Evolutionary conservation across 2,113 vertebrate genomes (phyloP).

Genomic region (Catharus minimus): DNA sequence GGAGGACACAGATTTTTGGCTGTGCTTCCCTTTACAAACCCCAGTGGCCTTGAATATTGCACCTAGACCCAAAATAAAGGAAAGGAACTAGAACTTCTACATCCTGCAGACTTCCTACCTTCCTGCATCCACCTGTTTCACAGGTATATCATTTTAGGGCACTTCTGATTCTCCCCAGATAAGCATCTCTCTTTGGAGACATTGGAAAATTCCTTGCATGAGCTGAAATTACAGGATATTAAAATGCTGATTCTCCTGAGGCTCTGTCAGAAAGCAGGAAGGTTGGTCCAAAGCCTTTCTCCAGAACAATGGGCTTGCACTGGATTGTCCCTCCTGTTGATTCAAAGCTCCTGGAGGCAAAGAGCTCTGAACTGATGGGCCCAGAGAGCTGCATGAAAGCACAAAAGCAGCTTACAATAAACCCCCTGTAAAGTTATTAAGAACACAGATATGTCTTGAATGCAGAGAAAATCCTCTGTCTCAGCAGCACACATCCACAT

Average conservation of each 20-base stretch:
- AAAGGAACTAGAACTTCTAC: background rate
- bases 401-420: conserved; percentile 50
- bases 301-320: background rate
- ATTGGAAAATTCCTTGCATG: background rate
- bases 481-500: background rate
- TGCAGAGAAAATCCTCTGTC: conserved; percentile 39
- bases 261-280: background rate
- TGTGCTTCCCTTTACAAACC: background rate
- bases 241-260: background rate
- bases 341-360: background rate
- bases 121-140: background rate
- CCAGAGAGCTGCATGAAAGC: fast-evolving
- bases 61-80: background rate
- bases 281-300: background rate
- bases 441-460: conserved; percentile 6
- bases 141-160: background rate
- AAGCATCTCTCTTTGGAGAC: background rate
- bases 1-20: background rate
- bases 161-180: background rate
- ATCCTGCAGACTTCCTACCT: background rate
- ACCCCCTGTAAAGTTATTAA: conserved; percentile 32
- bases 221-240: background rate
- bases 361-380: background rate
- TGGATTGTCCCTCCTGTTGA: background rate
- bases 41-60: background rate